Base-by-base conservation (phyloP, 2,113 vertebrate species). In the Cyanoramphus novaezelandiae region DNA sequence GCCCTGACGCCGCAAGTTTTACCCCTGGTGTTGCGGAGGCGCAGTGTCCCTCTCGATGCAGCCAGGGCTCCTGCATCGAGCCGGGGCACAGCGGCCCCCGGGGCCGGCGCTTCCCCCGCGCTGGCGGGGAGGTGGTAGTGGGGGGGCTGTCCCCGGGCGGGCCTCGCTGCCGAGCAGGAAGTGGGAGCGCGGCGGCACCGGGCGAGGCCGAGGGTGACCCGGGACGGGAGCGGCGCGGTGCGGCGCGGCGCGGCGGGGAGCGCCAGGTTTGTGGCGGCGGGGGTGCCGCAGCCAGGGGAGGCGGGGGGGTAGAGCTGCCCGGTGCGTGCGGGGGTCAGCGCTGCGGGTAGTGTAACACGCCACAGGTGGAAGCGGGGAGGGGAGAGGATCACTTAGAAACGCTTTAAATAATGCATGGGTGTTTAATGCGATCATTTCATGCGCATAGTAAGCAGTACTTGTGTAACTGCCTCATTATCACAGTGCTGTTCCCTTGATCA, bases 381-480 rank as follows among this genome's bases (percentile, higher is more conserved):
- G 27, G 60, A 50, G 76, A 15, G 72, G 95, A 90, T 92, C 23
- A 1, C 41, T 92, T 70, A 84, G 84, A 94, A 94, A 65, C 7
- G 0, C 15, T 68, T 71, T 96, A 50, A 93, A 95, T 96, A 95
- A 94, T 96, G 82, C 11, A 96, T 31, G 69, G 55, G 0, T 75
- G 33, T 76, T 86, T 87, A 86, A 64, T 31, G 85, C 50, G 92
- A 92, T 88, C 44, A 11, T 78, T 92, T 93, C 78, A 88, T 89
- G 95, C 96, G 91, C 91, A 96, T 64, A 83, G 84, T 47, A 33
- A 90, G 78, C 68, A 3, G 67, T 67, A 44, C 92, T 95, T 84
- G 86, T 78, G 93, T 96, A 95, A 93, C 91, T 74, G 28, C 50
- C 72, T 95, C 65, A 46, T 93, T 95, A 91, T 47, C 90, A 15